phyloP scores from a whole-genome alignment of 2,888 invertebrate species.

The Cistogaster globosa region DNA sequence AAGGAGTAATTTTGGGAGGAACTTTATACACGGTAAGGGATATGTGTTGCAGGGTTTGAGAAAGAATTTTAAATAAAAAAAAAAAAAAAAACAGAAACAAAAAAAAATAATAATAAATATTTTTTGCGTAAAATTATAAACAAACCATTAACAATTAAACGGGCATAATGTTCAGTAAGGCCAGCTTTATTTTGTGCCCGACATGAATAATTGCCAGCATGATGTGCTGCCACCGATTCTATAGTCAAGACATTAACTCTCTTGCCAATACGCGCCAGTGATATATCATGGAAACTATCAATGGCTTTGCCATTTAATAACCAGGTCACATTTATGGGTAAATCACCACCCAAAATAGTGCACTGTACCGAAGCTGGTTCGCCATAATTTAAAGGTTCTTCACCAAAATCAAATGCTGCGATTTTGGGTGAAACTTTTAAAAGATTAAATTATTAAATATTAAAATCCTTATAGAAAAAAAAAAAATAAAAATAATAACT shows the following conservation, averaged over 20 bases:
- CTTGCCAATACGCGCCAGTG: conserved; percentile 85
- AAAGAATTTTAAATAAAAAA: conserved; percentile 18
- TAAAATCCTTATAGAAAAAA: neutral
- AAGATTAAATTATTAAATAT: conserved; percentile 24
- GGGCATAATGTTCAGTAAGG: conserved; percentile 84
- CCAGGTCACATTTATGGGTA: conserved; percentile 87
- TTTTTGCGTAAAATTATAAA: conserved; percentile 3
- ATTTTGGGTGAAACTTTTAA: conserved; percentile 84
- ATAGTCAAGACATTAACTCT: conserved; percentile 86
- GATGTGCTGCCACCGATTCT: conserved; percentile 84
- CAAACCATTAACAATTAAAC: conserved; percentile 86
- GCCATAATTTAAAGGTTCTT: conserved; percentile 85
- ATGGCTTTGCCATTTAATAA: conserved; percentile 83
- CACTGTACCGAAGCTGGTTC: conserved; percentile 86
- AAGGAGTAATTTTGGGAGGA: conserved; percentile 86
- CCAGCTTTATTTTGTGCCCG: conserved; percentile 87
- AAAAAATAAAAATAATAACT: neutral
- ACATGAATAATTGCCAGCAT: conserved; percentile 89
- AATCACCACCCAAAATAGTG: conserved; percentile 86
- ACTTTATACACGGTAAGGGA: conserved; percentile 71
- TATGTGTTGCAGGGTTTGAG: neutral
- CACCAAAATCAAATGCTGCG: conserved; percentile 85
- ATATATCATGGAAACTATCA: conserved; percentile 83
- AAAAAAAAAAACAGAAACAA: conserved; percentile 54
- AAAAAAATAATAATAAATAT: conserved; percentile 21